Conservation (phyloP, 2,797 vertebrate genomes). For the Eleutherodactylus coqui region DNA sequence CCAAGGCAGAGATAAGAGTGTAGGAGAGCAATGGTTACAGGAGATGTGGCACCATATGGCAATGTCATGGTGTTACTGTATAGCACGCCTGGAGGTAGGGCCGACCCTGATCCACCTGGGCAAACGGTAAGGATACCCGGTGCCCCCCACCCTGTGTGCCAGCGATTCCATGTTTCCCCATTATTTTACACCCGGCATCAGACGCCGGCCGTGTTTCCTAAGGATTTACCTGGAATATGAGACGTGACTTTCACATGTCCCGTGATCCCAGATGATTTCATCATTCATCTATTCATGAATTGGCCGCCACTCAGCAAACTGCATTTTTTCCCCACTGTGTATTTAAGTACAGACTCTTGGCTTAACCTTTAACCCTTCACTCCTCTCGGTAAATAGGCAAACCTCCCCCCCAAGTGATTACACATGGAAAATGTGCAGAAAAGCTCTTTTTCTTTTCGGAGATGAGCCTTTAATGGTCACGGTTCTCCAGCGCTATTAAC, state of each 20-base stretch:
- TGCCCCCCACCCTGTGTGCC: neutral
- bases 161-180: neutral
- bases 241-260: neutral
- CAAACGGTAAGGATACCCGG: neutral
- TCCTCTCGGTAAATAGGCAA: neutral
- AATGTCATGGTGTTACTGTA: neutral
- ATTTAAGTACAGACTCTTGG: neutral
- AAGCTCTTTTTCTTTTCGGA: neutral
- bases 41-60: no score
- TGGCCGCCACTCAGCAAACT: neutral
- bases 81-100: neutral
- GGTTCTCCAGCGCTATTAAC: neutral
- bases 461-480: neutral
- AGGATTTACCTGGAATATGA: neutral
- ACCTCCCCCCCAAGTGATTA: neutral
- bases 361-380: slow-evolving; percentile 7
- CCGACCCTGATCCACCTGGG: neutral
- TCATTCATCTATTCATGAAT: neutral
- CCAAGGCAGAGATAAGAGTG: neutral
- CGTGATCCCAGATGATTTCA: neutral
- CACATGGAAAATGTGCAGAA: neutral
- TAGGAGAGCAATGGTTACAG: neutral
- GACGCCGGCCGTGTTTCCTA: neutral
- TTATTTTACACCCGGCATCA: neutral
- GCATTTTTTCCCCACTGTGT: neutral